Percentiles rank a stretch among this genome's conserved stretches.
These are phyloP conservation scores for Therioaphis trifolii DNA, from an alignment of 2,888 invertebrate genomes.

Conservation along the genomic window DNA sequence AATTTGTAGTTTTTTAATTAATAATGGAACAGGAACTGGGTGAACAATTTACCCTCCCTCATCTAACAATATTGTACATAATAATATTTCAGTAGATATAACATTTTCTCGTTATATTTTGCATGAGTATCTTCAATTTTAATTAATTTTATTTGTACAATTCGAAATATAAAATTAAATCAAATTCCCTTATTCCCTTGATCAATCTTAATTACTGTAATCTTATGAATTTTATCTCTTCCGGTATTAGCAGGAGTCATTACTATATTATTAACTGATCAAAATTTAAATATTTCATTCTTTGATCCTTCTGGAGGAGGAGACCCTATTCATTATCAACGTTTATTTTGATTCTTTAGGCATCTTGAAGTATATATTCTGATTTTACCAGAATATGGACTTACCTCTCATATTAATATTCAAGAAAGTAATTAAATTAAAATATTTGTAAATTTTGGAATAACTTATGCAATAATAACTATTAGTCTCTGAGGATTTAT, in stretches of 20 bases:
- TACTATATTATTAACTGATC: conserved; percentile 67
- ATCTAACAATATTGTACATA: conserved; percentile 15
- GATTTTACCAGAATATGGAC: conserved; percentile 85
- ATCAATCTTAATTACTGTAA: conserved; percentile 45
- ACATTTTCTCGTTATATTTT: background rate
- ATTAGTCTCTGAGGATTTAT: conserved; percentile 87
- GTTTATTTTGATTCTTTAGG: conserved; percentile 89
- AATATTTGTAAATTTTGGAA: conserved; percentile 79
- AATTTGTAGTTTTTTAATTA: conserved; percentile 70
- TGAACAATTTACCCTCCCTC: conserved; percentile 24
- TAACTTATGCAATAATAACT: conserved; percentile 86
- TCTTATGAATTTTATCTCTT: conserved; percentile 37
- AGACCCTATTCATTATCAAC: conserved; percentile 84
- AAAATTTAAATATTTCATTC: conserved; percentile 33
- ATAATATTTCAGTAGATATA: conserved; percentile 21
- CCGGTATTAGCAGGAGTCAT: conserved; percentile 31
- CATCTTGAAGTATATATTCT: conserved; percentile 89
- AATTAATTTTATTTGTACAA: conserved; percentile 38
- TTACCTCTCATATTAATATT: conserved; percentile 82
- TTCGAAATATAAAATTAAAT: conserved; percentile 20
- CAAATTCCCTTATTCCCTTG: conserved; percentile 27
- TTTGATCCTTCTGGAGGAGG: conserved; percentile 76
- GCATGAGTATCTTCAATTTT: conserved; percentile 23
- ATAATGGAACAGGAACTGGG: conserved; percentile 35
- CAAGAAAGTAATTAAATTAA: conserved; percentile 81